Evolutionary conservation across 2,113 vertebrate genomes (phyloP).

Genomic region (Columba janthina): DNA sequence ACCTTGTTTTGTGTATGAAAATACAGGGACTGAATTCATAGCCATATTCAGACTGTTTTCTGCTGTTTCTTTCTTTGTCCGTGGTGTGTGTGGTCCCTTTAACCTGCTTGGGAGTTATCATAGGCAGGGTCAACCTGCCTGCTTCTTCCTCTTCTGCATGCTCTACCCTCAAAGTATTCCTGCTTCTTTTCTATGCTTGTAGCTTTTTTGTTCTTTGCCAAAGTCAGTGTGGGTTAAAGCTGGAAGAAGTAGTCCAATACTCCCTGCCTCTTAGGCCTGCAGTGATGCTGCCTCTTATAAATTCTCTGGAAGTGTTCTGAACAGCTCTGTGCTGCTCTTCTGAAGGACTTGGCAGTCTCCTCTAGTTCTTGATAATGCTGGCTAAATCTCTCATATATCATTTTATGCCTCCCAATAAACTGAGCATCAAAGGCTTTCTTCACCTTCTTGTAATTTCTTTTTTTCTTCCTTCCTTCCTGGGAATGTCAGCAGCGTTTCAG

Average conservation of each 20-base stretch:
- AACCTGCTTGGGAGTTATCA: not conserved
- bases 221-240: not conserved
- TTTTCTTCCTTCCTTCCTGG: not conserved
- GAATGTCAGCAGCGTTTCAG: not conserved
- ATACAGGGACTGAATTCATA: not conserved
- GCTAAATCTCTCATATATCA: slow-evolving; percentile 38
- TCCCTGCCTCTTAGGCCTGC: not conserved
- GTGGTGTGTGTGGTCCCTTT: not conserved
- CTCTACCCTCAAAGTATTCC: not conserved
- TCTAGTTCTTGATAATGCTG: not conserved
- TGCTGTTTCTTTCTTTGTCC: not conserved
- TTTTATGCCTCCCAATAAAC: slow-evolving; percentile 38
- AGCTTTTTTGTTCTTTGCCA: not conserved
- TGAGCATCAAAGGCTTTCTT: slow-evolving; percentile 54
- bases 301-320: slow-evolving; percentile 10
- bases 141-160: not conserved
- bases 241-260: not conserved
- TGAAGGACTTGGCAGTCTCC: slow-evolving; percentile 17
- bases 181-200: not conserved
- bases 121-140: not conserved
- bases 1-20: not conserved
- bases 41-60: not conserved
- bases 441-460: not conserved
- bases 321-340: not conserved
- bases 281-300: not conserved